Base-by-base conservation (phyloP, 2,888 invertebrate species). In the Acrocyrtus sp. region DNA sequence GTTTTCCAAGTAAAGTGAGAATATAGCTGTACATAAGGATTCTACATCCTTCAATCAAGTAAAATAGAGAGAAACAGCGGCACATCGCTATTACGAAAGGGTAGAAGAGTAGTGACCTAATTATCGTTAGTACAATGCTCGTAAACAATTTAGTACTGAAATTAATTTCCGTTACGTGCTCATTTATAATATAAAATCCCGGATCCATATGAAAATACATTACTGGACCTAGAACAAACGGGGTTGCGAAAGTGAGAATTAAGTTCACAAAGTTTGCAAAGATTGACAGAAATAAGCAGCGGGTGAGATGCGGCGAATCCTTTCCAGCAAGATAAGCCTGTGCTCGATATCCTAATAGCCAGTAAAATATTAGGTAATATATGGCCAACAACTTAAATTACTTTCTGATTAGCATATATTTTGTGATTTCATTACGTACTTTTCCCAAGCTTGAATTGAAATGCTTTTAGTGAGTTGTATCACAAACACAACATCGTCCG, bases 71-170 rank as follows among this genome's bases (percentile, higher is more conserved):
- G 43, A 68, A 68, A 21, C 43, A 43, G n/a, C 61, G 68, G 26
- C 68, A 60, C 68, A 68, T 68, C 21, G 60, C 51, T 24, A 68
- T 24, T 22, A 68, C 53, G 43, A 61, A 61, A 21, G 48, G 34
- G 24, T 48, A 34, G 21, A 68, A 61, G n/a, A 54, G 41, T 43
- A 26, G 17, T 15, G 12, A 34, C 34, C 34, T 34, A 34, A 12
- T 34, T 34, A 34, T 34, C 5, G 12, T 34, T 34, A 34, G 5
- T 34, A 12, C 12, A 12, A 34, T 34, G 5, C 12, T 5, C 5
- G 12, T 34, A 12, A 34, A 12, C 6, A 34, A 8, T 8, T 34
- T 5, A 34, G 34, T 12, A 12, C 34, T 34, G 34, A 34, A 34
- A 8, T 5, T 34, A 8, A 34, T 12, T n/a, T n/a, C n/a, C n/a